phyloP scores from a whole-genome alignment of 2,888 invertebrate genomes.

The Zonitis immaculata region DNA sequence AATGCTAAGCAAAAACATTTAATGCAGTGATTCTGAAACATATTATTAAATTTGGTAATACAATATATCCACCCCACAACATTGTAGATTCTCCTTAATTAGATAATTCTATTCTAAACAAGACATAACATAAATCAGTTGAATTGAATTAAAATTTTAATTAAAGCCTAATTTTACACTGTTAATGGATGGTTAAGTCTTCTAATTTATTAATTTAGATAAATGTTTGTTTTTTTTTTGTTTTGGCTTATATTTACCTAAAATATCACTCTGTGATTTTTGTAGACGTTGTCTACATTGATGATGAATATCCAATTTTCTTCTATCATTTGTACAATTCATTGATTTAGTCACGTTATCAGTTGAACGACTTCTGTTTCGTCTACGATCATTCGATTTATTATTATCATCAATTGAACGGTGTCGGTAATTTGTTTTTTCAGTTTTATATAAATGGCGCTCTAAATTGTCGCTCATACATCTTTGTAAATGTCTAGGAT shows the following conservation, averaged over 20 bases:
- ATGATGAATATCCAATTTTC: background rate
- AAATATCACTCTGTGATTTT: background rate
- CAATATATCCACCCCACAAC: too few species aligned
- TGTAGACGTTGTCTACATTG: background rate
- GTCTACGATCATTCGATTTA: background rate
- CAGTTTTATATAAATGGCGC: background rate
- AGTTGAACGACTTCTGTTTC: background rate
- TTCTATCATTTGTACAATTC: background rate
- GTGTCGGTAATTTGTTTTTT: background rate
- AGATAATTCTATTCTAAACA: background rate
- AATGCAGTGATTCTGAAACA: background rate
- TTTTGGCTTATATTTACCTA: background rate
- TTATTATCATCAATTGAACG: background rate
- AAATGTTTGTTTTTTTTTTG: background rate
- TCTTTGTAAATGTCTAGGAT: slow-evolving; percentile 26
- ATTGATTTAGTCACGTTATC: background rate
- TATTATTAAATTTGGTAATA: too few species aligned
- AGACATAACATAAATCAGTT: background rate
- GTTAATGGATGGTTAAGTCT: background rate
- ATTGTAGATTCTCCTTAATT: background rate
- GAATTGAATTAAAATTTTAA: background rate
- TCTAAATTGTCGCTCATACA: slow-evolving; percentile 30
- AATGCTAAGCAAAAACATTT: too few species aligned
- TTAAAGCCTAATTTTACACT: background rate
- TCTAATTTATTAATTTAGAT: background rate